Percentiles rank a stretch among this genome's conserved stretches.
Conservation (phyloP, 2,113 vertebrate species). For the Cairina moschata region DNA sequence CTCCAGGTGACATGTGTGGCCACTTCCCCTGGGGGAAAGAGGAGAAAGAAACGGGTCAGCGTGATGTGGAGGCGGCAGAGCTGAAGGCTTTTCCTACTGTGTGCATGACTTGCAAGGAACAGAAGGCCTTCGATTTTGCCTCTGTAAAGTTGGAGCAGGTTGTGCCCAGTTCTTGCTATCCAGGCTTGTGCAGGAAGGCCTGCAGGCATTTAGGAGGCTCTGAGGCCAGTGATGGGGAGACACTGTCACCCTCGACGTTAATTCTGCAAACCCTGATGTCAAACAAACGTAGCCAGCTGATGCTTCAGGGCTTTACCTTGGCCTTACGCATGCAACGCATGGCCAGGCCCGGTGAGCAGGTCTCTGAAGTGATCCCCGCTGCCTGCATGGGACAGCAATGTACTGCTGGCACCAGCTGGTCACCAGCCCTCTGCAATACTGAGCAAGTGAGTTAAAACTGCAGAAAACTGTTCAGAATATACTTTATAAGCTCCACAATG, state of each 20-base stretch:
- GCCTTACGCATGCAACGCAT: accelerated
- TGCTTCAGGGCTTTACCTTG: not conserved
- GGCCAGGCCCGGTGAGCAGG: not conserved
- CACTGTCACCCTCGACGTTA: not conserved
- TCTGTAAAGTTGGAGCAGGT: not conserved
- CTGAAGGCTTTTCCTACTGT: not conserved
- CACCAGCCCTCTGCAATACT: not conserved
- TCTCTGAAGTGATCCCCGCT: not conserved
- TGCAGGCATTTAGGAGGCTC: not conserved
- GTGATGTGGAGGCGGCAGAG: not conserved
- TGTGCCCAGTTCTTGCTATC: not conserved
- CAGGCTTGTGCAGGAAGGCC: not conserved
- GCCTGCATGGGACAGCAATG: not conserved
- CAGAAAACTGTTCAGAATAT: not conserved
- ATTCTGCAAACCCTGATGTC: not conserved
- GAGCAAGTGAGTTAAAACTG: not conserved
- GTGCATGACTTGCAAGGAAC: not conserved
- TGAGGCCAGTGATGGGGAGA: not conserved
- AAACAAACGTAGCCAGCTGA: not conserved
- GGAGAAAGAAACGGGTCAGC: not conserved
- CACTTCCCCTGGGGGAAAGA: not conserved
- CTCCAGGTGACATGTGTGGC: not conserved
- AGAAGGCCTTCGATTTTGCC: not conserved
- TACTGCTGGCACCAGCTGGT: not conserved
- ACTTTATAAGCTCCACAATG: not conserved